Conservation (phyloP, 2,888 invertebrate species). For the Phasia obesa region DNA sequence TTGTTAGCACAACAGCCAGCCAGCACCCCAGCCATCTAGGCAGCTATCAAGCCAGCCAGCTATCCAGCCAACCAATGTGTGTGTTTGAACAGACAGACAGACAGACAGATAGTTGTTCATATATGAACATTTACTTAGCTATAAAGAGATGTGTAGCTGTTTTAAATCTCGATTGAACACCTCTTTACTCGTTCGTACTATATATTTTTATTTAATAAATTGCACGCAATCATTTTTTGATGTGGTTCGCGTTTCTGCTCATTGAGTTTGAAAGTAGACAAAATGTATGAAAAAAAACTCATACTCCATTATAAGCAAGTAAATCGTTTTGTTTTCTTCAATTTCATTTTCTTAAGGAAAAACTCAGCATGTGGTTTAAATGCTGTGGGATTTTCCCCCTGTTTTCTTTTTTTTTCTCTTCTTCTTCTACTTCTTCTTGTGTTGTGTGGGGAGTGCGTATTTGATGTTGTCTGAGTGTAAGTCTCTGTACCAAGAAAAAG, state of each 20-base stretch:
- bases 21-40: constrained; percentile 4
- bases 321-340: constrained; percentile 69
- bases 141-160: constrained; percentile 31
- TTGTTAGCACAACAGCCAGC: constrained; percentile 70
- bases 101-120: background rate
- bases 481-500: constrained; percentile 14
- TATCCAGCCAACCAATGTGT: constrained; percentile 7
- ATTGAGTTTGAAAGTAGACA: constrained; percentile 35
- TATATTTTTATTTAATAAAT: constrained; percentile 72
- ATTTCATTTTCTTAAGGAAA: constrained; percentile 56
- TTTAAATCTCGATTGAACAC: constrained; percentile 65
- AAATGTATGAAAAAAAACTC: background rate
- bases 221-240: constrained; percentile 73
- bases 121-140: constrained; percentile 2
- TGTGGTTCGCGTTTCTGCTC: constrained; percentile 61
- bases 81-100: background rate
- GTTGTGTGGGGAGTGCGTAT: constrained; percentile 60
- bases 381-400: constrained; percentile 62
- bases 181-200: constrained; percentile 49
- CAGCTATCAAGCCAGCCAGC: background rate
- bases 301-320: constrained; percentile 67
- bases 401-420: background rate
- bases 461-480: constrained; percentile 40
- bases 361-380: constrained; percentile 70
- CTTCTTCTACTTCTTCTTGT: background rate